These are phyloP conservation scores for Ormyrus thymus DNA, from an alignment of 2,888 invertebrate genomes.

Conservation along the genomic window DNA sequence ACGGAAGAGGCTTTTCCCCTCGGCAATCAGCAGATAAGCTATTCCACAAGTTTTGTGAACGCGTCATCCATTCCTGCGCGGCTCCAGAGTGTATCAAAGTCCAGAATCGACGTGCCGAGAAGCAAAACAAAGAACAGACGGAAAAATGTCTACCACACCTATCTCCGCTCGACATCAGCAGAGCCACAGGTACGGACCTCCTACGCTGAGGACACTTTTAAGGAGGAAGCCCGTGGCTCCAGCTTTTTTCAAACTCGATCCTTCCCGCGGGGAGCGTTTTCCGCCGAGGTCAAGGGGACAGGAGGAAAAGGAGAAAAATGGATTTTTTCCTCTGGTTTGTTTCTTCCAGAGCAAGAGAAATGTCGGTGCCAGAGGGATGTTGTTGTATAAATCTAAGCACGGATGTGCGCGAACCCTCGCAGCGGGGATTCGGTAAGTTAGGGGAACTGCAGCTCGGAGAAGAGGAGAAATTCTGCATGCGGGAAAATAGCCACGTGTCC, in stretches of 20 bases:
- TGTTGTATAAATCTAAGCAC: conserved; percentile 53
- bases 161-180: conserved; percentile 29
- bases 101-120: too few relatives aligned
- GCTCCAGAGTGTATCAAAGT: neutral
- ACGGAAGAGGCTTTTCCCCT: conserved; percentile 1
- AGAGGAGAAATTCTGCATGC: conserved; percentile 23
- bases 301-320: conserved; percentile 13
- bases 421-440: conserved; percentile 58
- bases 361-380: conserved; percentile 15
- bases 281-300: conserved; percentile 24
- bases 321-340: neutral
- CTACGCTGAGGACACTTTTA: conserved; percentile 34
- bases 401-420: conserved; percentile 58
- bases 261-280: conserved; percentile 17
- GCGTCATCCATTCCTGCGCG: neutral
- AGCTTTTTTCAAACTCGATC: neutral
- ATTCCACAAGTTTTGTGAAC: neutral
- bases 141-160: neutral
- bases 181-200: conserved; percentile 32
- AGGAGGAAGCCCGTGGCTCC: conserved; percentile 9
- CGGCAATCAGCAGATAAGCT: conserved; percentile 40
- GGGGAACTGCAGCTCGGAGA: conserved; percentile 16
- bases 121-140: too few relatives aligned
- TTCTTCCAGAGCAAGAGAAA: neutral
- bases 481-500: neutral